phyloP scores from a whole-genome alignment of 2,113 vertebrate genomes.

The Dromiciops gliroides region DNA sequence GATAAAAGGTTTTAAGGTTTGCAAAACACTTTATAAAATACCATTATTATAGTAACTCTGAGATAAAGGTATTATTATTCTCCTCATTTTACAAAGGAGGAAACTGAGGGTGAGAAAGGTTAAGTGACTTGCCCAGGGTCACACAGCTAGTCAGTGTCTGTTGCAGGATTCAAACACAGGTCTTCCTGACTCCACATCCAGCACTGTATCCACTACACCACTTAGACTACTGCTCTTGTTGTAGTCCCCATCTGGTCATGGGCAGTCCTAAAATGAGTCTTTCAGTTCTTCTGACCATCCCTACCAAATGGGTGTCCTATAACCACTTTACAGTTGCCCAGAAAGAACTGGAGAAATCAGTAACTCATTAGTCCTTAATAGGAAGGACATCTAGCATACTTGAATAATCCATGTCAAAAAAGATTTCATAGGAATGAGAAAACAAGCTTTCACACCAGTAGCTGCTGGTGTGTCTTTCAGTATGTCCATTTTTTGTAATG shows the following conservation, averaged over 20 bases:
- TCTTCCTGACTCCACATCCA: neutral
- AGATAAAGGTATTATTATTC: neutral
- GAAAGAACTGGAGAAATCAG: neutral
- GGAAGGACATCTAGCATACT: neutral
- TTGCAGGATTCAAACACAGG: neutral
- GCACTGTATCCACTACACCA: neutral
- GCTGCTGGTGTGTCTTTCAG: neutral
- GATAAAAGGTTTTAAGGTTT: neutral
- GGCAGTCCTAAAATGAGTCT: neutral
- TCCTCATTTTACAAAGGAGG: neutral
- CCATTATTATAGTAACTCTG: neutral
- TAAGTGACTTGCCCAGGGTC: neutral
- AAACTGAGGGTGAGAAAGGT: neutral
- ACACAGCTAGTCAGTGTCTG: neutral
- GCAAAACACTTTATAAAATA: neutral
- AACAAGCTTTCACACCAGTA: neutral
- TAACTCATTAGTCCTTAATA: neutral
- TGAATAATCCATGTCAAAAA: neutral
- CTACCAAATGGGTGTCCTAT: neutral
- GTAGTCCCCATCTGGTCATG: neutral
- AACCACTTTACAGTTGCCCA: neutral
- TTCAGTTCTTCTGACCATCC: neutral
- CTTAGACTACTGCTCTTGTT: neutral
- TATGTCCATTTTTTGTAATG: neutral
- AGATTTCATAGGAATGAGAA: neutral